Evolutionary conservation across 2,888 invertebrate genomes (phyloP).

Genomic region (Volucella inanis): DNA sequence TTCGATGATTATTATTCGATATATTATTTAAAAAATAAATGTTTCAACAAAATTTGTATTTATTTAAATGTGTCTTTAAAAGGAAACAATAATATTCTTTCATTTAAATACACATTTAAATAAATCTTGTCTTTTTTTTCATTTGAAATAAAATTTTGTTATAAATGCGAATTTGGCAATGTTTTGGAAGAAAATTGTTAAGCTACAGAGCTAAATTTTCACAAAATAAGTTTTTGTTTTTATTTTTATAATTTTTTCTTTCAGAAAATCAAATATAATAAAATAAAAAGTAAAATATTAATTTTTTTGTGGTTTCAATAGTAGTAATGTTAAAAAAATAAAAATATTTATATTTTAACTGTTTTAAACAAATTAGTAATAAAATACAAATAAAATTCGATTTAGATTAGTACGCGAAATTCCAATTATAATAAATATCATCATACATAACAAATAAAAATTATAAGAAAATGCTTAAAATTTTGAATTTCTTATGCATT

Average conservation of each 20-base stretch:
- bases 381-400: slow-evolving; percentile 25
- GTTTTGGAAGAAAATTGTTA: slow-evolving; percentile 82
- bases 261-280: slow-evolving; percentile 24
- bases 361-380: slow-evolving; percentile 46
- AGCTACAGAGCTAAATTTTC: slow-evolving; percentile 81
- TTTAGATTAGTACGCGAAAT: slow-evolving; percentile 57
- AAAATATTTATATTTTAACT: slow-evolving; percentile 41
- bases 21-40: not conserved
- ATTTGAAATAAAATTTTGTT: slow-evolving; percentile 62
- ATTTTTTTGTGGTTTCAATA: slow-evolving; percentile 73
- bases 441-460: not conserved
- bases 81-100: not conserved
- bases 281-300: slow-evolving; percentile 47
- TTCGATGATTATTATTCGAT: slow-evolving; percentile 32
- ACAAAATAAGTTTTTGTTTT: slow-evolving; percentile 18
- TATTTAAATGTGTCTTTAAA: slow-evolving; percentile 58
- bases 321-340: slow-evolving; percentile 19
- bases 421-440: slow-evolving; percentile 40
- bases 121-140: slow-evolving; percentile 38
- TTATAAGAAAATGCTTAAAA: slow-evolving; percentile 21
- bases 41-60: slow-evolving; percentile 17
- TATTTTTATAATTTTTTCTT: not conserved
- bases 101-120: slow-evolving; percentile 61
- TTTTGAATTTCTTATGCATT: slow-evolving; percentile 33
- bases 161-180: slow-evolving; percentile 79